Evolutionary conservation across 2,113 vertebrate species (phyloP).

Genomic region (Triplophysa tibetana): DNA sequence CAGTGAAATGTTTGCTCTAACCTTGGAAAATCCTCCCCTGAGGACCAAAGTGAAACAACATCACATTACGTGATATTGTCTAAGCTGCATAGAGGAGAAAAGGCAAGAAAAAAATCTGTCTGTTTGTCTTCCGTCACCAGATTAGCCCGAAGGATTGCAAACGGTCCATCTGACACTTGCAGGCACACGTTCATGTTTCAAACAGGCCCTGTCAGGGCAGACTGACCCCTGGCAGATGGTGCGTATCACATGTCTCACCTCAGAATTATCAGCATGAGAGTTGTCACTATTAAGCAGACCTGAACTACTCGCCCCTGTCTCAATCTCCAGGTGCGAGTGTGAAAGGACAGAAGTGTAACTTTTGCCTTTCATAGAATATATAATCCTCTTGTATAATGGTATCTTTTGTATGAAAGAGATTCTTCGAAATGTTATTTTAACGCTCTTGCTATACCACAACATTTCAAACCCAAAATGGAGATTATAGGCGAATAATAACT

Average conservation of each 20-base stretch:
- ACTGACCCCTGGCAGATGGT: slow-evolving; percentile 35
- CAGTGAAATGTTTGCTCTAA: background rate
- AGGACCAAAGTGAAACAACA: background rate
- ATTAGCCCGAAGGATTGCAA: slow-evolving; percentile 29
- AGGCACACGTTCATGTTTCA: slow-evolving; percentile 25
- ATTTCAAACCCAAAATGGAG: too few relatives aligned
- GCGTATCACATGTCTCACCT: slow-evolving; percentile 25
- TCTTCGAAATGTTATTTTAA: too few relatives aligned
- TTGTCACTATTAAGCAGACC: slow-evolving; percentile 15
- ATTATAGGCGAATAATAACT: too few relatives aligned
- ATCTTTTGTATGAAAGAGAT: too few relatives aligned
- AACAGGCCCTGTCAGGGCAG: slow-evolving; percentile 26
- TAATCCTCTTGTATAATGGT: background rate
- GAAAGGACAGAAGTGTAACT: slow-evolving; percentile 11
- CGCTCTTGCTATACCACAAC: too few relatives aligned
- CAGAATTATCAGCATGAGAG: slow-evolving; percentile 3
- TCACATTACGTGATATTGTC: background rate
- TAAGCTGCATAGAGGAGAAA: background rate
- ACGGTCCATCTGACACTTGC: slow-evolving; percentile 9
- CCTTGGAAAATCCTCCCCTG: background rate
- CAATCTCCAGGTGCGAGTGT: slow-evolving; percentile 27
- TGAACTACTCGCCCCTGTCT: background rate
- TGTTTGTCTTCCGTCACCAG: slow-evolving; percentile 19
- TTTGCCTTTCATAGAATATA: background rate
- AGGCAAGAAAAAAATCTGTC: slow-evolving; percentile 1